These are phyloP conservation scores for Canis aureus DNA, from an alignment of 2,113 vertebrate genomes.

Conservation along the genomic window DNA sequence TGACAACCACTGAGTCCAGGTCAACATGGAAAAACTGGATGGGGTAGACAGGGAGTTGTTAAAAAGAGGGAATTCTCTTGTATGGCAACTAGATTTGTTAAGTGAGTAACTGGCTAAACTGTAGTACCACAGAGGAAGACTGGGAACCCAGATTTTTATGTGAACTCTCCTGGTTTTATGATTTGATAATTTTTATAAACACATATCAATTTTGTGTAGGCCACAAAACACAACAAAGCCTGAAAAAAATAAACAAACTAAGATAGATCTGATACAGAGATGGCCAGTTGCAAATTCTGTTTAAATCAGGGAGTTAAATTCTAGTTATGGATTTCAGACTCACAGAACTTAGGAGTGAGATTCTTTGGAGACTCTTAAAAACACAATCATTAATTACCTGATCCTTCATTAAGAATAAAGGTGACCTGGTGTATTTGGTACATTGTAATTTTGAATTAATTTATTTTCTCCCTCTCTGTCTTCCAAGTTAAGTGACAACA, in stretches of 20 bases:
- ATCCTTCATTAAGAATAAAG: neutral
- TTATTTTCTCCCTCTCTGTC: neutral
- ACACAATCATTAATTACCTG: neutral
- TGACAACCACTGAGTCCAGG: neutral
- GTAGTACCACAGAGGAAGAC: neutral
- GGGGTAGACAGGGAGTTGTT: neutral
- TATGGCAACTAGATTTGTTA: neutral
- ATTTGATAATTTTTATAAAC: neutral
- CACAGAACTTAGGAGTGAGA: neutral
- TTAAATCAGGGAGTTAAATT: slow-evolving; percentile 10
- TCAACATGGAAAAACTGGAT: neutral
- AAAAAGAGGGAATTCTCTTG: neutral
- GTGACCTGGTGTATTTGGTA: neutral
- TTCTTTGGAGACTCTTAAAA: neutral
- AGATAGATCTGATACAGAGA: neutral
- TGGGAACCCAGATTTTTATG: neutral
- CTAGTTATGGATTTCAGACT: neutral
- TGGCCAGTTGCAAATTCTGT: neutral
- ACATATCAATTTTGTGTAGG: neutral
- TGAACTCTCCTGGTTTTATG: neutral
- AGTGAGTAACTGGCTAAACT: neutral
- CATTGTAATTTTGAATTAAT: neutral
- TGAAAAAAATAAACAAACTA: neutral
- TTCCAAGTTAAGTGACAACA: neutral
- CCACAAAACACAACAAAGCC: neutral